Evolutionary conservation across 2,888 invertebrate genomes (phyloP).

Genomic region (Branchinecta sandiegonensis): DNA sequence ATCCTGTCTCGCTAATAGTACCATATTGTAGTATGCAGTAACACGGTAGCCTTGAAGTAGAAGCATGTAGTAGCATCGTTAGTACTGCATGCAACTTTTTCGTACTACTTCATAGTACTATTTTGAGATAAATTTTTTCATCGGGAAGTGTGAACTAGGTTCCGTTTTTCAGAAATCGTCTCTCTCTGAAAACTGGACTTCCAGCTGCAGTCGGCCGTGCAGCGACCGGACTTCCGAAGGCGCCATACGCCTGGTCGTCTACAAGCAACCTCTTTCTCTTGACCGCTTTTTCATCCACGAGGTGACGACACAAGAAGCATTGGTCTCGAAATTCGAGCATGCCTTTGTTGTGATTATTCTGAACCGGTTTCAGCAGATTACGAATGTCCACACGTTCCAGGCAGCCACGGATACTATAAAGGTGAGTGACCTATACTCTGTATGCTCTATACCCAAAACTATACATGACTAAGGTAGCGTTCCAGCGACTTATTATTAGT

Average conservation of each 20-base stretch:
- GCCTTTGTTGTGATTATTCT: conserved; percentile 37
- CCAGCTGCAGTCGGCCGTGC: conserved; percentile 32
- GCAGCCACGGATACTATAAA: conserved; percentile 35
- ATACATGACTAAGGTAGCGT: not conserved
- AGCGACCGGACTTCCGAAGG: conserved; percentile 28
- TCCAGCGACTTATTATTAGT: too few species aligned
- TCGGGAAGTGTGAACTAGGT: not conserved
- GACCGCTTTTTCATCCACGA: conserved; percentile 38
- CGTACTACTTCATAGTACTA: too few species aligned
- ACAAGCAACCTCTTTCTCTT: conserved; percentile 37
- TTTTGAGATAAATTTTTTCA: too few species aligned
- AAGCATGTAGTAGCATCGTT: too few species aligned
- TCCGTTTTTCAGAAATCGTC: conserved; percentile 34
- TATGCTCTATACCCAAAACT: conserved; percentile 9
- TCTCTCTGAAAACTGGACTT: conserved; percentile 36
- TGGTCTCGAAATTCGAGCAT: conserved; percentile 34
- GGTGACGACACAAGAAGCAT: conserved; percentile 32
- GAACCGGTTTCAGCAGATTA: conserved; percentile 38
- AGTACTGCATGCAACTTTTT: too few species aligned
- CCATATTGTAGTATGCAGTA: too few species aligned
- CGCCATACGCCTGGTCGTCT: conserved; percentile 35
- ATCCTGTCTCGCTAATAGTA: too few species aligned
- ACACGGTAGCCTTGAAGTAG: too few species aligned
- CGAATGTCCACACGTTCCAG: conserved; percentile 38
- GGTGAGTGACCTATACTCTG: conserved; percentile 30